Evolutionary conservation across 2,797 vertebrate genomes (phyloP), one percentile per base, ranked within the genome.

Genomic region (Lindbergichthys nudifrons): DNA sequence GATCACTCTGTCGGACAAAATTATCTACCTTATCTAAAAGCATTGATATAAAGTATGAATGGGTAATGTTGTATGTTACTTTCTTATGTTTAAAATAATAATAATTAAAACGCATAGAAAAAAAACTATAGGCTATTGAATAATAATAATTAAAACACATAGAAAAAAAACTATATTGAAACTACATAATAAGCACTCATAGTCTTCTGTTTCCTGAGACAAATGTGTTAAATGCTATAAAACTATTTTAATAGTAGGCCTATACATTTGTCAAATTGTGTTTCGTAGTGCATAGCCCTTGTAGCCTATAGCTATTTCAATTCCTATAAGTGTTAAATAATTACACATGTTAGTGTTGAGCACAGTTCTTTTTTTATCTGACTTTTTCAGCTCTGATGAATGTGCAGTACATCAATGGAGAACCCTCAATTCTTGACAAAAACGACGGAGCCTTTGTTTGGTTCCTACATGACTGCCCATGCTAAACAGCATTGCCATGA

Each of bases 401-500:
- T 53, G 11, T 67, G 26, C 18, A 0, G 6, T 43, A 7, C 60
- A 57, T 36, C 9, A 5, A 4, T n/a, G 56, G 42, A 50, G n/a
- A 65, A n/a, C 19, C 23, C 11, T 16, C 43, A 60, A 69, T 47
- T 68, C 21, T 30, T 14, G 56, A 19, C 15, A 19, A 15, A 50
- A 21, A 48, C 46, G 2, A 73, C 1, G 12, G 52, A 67, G 47
- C 51, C 41, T 52, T 30, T 75, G 30, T 52, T 30, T 75, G 30
- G 42, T 79, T 82, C 57, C 56, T 62, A 57, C 68, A 52, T 47
- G 65, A 69, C 69, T 48, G 45, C 46, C 46, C 65, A 41, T 76
- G 68, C 79, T 77, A 83, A 79, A 63, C 56, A 64, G 69, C 56
- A 77, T 82, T 74, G 64, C 71, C 69, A 83, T 80, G 78, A 64